Percentiles rank a stretch among this genome's conserved stretches.
Conservation (phyloP, 1,140 invertebrate species). For the Chelonus insularis region DNA sequence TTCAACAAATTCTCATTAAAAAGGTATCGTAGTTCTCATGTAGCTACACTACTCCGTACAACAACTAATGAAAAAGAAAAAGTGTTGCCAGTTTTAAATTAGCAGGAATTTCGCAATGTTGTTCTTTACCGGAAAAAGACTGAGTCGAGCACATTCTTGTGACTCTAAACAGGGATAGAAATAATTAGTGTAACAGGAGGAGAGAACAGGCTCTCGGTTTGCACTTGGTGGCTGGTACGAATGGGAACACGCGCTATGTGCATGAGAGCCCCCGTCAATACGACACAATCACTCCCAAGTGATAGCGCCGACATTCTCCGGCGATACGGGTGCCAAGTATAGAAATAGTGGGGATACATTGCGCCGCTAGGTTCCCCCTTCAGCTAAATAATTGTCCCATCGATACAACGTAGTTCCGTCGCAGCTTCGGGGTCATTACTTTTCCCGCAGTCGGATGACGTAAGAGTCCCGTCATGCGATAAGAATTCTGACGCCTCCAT, state of each 20-base stretch:
- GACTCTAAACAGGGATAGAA: background rate
- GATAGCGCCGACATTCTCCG: slow-evolving; percentile 27
- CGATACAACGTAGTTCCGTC: slow-evolving; percentile 16
- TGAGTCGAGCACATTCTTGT: background rate
- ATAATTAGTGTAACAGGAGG: background rate
- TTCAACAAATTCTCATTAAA: no score
- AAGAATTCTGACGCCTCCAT: slow-evolving; percentile 53
- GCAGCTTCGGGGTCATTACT: slow-evolving; percentile 33
- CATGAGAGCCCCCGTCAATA: slow-evolving; percentile 35
- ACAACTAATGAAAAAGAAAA: no score
- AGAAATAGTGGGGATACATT: background rate
- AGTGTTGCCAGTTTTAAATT: no score
- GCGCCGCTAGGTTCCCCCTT: background rate
- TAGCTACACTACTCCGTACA: no score
- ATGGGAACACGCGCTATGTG: slow-evolving; percentile 36
- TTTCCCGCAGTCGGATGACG: slow-evolving; percentile 41
- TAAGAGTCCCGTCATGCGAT: slow-evolving; percentile 44
- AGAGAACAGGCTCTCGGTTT: background rate
- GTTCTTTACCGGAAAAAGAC: no score
- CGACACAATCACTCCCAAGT: slow-evolving; percentile 22
- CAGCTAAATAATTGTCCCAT: slow-evolving; percentile 31
- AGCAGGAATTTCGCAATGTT: no score
- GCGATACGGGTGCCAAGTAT: slow-evolving; percentile 4
- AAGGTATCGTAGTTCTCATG: no score
- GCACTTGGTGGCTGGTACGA: slow-evolving; percentile 19